phyloP scores from a whole-genome alignment of 2,113 vertebrate genomes.

The Corydoras sp. region DNA sequence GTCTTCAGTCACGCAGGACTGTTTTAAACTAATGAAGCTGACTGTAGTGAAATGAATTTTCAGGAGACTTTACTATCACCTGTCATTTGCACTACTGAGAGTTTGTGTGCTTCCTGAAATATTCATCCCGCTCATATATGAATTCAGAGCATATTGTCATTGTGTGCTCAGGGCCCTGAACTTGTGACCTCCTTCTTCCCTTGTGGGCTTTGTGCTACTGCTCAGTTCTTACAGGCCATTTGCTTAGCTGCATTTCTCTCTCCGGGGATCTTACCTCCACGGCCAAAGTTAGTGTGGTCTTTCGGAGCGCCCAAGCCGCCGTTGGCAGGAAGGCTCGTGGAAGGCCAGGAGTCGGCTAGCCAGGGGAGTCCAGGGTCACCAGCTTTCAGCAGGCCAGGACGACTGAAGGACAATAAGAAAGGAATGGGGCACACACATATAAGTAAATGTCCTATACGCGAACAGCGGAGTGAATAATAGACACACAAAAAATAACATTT shows the following conservation, averaged over 20 bases:
- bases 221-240: not conserved
- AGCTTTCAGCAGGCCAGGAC: slow-evolving; percentile 88
- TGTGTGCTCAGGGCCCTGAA: slow-evolving; percentile 7
- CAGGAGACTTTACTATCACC: too few species aligned
- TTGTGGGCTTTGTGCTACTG: slow-evolving; percentile 17
- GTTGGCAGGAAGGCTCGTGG: slow-evolving; percentile 92
- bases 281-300: slow-evolving; percentile 88
- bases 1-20: too few species aligned
- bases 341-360: slow-evolving; percentile 98
- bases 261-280: slow-evolving; percentile 74
- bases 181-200: slow-evolving; percentile 15
- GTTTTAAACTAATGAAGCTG: too few species aligned
- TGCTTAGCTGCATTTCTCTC: slow-evolving; percentile 15
- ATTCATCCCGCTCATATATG: too few species aligned
- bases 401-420: slow-evolving; percentile 60
- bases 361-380: slow-evolving; percentile 91
- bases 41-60: too few species aligned
- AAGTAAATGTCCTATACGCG: too few species aligned
- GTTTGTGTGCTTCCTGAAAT: too few species aligned
- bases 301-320: slow-evolving; percentile 83
- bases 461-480: too few species aligned
- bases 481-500: too few species aligned
- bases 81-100: too few species aligned
- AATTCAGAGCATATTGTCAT: too few species aligned
- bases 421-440: slow-evolving; percentile 24